Base-by-base conservation (phyloP, 2,888 invertebrate genomes). In the Congeria kusceri region DNA sequence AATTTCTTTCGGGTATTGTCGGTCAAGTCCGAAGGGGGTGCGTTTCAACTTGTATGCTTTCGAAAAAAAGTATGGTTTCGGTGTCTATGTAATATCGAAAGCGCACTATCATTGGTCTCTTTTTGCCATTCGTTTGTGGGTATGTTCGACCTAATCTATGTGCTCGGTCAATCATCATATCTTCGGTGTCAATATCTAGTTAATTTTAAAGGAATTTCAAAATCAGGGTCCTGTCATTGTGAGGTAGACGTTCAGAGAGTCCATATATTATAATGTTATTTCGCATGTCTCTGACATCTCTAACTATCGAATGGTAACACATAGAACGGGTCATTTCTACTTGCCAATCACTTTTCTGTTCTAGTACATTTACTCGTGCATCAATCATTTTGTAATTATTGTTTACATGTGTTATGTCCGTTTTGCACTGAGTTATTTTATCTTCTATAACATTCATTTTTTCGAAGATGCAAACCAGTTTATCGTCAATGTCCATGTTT, bases 1-100 rank as follows among this genome's bases (percentile, higher is more conserved):
- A 7, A 72, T 72, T 44, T 72, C 72, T 63, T 39, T 39, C 20
- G 72, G 77, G 20, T 68, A 77, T 7, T 72, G 58, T 39, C 72
- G 28, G 29, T 77, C 72, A 4, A 68, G 39, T 9, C 77, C 68
- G 39, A 72, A 72, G n/a, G 11, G 25, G 2, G 47, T 71, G 1
- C 49, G 57, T 39, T 58, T 59, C 4, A 77, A 28, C 28, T 28
- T 72, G 27, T 72, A 63, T 39, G 67, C 57, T 20, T 63, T 71
- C 20, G 15, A 4, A 18, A 77, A n/a, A n/a, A n/a, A n/a, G 11
- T 7, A 68, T 47, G 9, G 1, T 39, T 28, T 77, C 72, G 18
- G 69, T 69, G 23, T 75, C 64, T 4, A 3, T 13, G 29, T 69
- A 69, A 29, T 75, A 68, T 59, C 49, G 23, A 32, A 77, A 77